These are phyloP conservation scores for Phoxinus phoxinus DNA, from an alignment of 2,113 vertebrate species.

Conservation along the genomic window DNA sequence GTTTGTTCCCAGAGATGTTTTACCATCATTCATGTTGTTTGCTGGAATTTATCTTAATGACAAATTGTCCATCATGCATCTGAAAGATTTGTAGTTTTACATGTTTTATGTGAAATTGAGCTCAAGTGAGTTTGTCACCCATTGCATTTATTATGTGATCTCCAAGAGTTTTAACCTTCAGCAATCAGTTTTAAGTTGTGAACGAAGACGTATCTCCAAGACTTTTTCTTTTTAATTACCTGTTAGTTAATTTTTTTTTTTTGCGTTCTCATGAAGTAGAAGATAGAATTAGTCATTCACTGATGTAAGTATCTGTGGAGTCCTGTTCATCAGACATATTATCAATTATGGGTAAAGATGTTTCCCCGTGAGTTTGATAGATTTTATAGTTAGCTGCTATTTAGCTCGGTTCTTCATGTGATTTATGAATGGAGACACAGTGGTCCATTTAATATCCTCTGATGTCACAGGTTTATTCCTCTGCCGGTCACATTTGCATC, in stretches of 20 bases:
- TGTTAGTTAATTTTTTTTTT: too few species aligned
- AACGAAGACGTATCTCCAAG: not conserved
- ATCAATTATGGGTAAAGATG: not conserved
- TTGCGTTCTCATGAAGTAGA: not conserved
- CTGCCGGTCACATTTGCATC: slow-evolving; percentile 32
- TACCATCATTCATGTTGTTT: not conserved
- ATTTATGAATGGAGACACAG: slow-evolving; percentile 22
- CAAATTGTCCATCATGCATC: not conserved
- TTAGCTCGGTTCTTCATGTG: slow-evolving; percentile 11
- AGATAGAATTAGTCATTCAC: not conserved
- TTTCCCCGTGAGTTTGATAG: not conserved
- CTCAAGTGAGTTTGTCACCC: not conserved
- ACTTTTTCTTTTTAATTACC: too few species aligned
- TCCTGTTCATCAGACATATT: not conserved
- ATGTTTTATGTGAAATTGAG: not conserved
- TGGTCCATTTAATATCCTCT: slow-evolving; percentile 31
- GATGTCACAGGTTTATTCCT: slow-evolving; percentile 51
- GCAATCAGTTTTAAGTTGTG: not conserved
- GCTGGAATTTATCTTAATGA: slow-evolving; percentile 1
- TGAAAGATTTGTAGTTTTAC: not conserved
- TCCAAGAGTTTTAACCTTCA: not conserved
- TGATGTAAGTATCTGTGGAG: not conserved
- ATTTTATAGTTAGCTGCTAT: slow-evolving; percentile 19
- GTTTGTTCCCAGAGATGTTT: slow-evolving; percentile 7
- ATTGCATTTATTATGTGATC: not conserved